Conservation (phyloP, 2,888 invertebrate genomes). For the Apodemia hepburni region DNA sequence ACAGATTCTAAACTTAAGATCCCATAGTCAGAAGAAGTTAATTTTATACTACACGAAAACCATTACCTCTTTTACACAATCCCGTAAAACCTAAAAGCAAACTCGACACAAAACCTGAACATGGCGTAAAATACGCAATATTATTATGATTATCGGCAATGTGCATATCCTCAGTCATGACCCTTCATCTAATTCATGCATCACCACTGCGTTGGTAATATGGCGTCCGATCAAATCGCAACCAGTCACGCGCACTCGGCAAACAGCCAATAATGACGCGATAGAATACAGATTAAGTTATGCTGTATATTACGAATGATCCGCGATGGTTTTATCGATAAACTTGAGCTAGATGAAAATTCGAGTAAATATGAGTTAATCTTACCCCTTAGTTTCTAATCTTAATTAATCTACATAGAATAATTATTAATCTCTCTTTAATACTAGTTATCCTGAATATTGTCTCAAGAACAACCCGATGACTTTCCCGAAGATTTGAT, state of each 20-base stretch:
- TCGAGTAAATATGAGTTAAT: background rate
- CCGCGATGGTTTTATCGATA: background rate
- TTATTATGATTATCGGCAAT: slow-evolving; percentile 17
- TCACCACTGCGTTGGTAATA: slow-evolving; percentile 22
- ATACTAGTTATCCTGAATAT: too few species aligned
- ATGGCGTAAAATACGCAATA: slow-evolving; percentile 9
- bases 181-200: slow-evolving; percentile 31
- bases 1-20: too few species aligned
- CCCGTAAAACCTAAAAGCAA: background rate
- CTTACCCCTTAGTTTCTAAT: background rate
- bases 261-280: slow-evolving; percentile 23
- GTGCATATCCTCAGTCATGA: slow-evolving; percentile 31
- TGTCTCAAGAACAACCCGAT: too few species aligned
- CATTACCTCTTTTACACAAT: background rate
- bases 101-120: background rate
- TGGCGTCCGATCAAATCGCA: slow-evolving; percentile 22
- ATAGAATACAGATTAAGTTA: slow-evolving; percentile 21
- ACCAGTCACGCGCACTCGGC: slow-evolving; percentile 28
- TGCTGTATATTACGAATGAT: slow-evolving; percentile 15
- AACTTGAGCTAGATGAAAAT: background rate
- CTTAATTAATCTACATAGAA: too few species aligned
- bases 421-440: too few species aligned
- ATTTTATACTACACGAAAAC: too few species aligned
- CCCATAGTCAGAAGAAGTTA: too few species aligned
- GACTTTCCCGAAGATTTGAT: too few species aligned